Evolutionary conservation across 2,797 vertebrate genomes (phyloP).

Genomic region (Syngnathus rostellatus): DNA sequence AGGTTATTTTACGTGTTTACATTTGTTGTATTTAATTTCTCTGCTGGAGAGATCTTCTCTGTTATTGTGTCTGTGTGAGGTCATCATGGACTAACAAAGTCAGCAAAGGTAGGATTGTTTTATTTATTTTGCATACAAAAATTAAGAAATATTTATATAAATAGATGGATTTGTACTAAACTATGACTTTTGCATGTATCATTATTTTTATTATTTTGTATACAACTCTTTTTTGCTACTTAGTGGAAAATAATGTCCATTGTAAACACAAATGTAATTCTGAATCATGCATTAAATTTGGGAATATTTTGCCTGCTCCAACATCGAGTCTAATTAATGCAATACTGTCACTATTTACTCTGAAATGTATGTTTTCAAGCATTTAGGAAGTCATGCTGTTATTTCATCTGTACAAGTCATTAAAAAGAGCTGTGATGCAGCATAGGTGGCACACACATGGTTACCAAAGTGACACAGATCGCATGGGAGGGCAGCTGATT

Average conservation of each 20-base stretch:
- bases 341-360: no score
- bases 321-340: no score
- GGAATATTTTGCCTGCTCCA: neutral
- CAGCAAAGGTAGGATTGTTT: slow-evolving; percentile 37
- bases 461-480: slow-evolving; percentile 53
- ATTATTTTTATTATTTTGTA: neutral
- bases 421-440: neutral
- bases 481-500: slow-evolving; percentile 48
- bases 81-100: slow-evolving; percentile 22
- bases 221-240: neutral
- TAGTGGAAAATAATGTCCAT: neutral
- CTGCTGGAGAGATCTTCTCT: slow-evolving; percentile 20
- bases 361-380: neutral
- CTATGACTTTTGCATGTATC: neutral
- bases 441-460: slow-evolving; percentile 18
- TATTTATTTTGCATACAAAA: no score
- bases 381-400: neutral
- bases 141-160: no score
- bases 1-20: neutral
- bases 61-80: slow-evolving; percentile 21
- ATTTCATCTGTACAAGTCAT: neutral
- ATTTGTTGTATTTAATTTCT: neutral
- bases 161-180: neutral
- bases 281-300: neutral
- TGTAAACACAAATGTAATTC: neutral